phyloP scores from a whole-genome alignment of 2,797 vertebrate species.

The Phrynocephalus guinanensis region DNA sequence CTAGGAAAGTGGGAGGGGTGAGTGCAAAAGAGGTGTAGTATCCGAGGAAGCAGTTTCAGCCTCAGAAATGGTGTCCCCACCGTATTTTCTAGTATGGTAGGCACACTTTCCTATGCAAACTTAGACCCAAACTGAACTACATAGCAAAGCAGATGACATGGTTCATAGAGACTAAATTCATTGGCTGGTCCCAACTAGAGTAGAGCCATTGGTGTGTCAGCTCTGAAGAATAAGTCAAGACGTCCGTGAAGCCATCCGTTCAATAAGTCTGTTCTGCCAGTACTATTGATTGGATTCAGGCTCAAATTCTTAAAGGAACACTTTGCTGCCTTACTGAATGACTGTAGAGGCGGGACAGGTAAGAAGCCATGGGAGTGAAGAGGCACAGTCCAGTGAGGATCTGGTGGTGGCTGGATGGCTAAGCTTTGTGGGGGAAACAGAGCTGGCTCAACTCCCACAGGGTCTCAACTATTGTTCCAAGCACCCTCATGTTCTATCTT shows the following conservation, averaged over 20 bases:
- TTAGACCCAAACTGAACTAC: neutral
- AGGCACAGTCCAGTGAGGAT: too few relatives aligned
- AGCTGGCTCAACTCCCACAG: neutral
- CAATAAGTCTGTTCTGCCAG: too few relatives aligned
- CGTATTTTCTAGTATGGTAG: slow-evolving; percentile 25
- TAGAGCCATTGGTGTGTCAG: too few relatives aligned
- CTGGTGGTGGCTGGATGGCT: neutral
- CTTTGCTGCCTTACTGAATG: neutral
- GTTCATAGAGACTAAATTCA: neutral
- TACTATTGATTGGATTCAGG: too few relatives aligned
- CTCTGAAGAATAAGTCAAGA: too few relatives aligned
- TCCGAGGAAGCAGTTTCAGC: slow-evolving; percentile 39
- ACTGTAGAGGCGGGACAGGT: neutral
- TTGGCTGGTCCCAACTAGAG: neutral
- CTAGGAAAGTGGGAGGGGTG: neutral
- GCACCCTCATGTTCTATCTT: neutral
- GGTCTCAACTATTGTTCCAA: neutral
- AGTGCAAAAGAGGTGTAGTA: neutral
- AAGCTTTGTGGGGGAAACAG: neutral
- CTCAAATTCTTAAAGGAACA: too few relatives aligned
- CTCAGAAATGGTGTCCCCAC: neutral
- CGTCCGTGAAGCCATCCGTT: too few relatives aligned
- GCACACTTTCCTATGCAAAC: slow-evolving; percentile 45
- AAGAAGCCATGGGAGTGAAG: neutral
- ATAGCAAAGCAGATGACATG: slow-evolving; percentile 6